Conservation (phyloP, 2,888 invertebrate species). For the Drosophila differens region DNA sequence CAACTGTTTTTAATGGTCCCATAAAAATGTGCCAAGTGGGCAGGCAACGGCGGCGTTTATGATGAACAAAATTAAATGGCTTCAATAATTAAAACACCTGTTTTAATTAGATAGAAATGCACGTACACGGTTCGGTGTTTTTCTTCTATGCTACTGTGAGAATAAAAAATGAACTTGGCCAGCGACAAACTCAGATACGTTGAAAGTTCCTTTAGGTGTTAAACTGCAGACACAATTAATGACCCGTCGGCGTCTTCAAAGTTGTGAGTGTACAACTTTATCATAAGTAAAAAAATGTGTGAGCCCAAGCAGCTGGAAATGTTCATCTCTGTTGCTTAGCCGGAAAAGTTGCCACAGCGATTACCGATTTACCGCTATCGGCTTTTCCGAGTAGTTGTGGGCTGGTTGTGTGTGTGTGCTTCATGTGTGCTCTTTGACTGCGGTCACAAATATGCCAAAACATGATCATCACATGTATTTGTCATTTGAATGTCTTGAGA, state of each 20-base stretch:
- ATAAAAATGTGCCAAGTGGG: slow-evolving; percentile 77
- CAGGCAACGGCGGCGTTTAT: slow-evolving; percentile 55
- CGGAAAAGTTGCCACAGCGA: slow-evolving; percentile 47
- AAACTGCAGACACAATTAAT: slow-evolving; percentile 67
- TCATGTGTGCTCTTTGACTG: slow-evolving; percentile 42
- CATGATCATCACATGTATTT: slow-evolving; percentile 66
- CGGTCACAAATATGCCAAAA: slow-evolving; percentile 76
- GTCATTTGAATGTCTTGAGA: slow-evolving; percentile 49
- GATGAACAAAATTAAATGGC: slow-evolving; percentile 67
- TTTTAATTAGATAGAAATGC: slow-evolving; percentile 79
- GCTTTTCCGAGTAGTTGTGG: slow-evolving; percentile 34
- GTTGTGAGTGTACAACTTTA: slow-evolving; percentile 63
- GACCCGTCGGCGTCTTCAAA: slow-evolving; percentile 67
- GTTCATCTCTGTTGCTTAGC: slow-evolving; percentile 19
- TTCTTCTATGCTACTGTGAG: slow-evolving; percentile 45
- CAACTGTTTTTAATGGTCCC: slow-evolving; percentile 69
- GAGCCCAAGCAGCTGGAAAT: slow-evolving; percentile 57
- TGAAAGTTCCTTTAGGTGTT: slow-evolving; percentile 70
- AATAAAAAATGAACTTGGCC: slow-evolving; percentile 35
- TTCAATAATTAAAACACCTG: slow-evolving; percentile 80
- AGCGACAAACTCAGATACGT: slow-evolving; percentile 41
- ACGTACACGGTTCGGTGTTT: slow-evolving; percentile 33
- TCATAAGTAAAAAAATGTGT: slow-evolving; percentile 24
- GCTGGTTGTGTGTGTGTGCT: slow-evolving; percentile 4
- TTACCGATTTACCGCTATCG: slow-evolving; percentile 43